Evolutionary conservation across 2,888 invertebrate species (phyloP).

Genomic region (Aleiodes leptofemur): DNA sequence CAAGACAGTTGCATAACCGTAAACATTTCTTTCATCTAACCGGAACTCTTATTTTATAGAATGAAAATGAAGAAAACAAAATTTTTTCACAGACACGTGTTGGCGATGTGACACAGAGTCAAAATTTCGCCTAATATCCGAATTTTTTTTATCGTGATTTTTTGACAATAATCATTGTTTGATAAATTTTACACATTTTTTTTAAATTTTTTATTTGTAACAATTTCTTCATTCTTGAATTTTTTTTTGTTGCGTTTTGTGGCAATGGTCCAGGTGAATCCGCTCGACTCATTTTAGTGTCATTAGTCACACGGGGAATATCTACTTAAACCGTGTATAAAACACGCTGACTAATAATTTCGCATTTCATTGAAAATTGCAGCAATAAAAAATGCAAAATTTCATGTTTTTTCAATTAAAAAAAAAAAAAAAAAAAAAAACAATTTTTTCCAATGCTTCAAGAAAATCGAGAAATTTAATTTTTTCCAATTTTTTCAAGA

Average conservation of each 20-base stretch:
- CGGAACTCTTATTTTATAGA: conserved; percentile 1
- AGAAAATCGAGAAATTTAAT: too few species aligned
- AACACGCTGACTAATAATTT: conserved; percentile 12
- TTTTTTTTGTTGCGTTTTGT: background rate
- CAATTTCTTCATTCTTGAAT: background rate
- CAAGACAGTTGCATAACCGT: background rate
- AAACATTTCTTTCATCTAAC: conserved; percentile 9
- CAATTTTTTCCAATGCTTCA: too few species aligned
- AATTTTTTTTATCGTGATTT: conserved; percentile 5
- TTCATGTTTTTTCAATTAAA: background rate
- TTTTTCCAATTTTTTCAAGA: background rate
- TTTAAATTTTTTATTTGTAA: conserved; percentile 18
- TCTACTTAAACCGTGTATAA: background rate
- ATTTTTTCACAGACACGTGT: conserved; percentile 16
- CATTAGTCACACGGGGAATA: conserved; percentile 14
- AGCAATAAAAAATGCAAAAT: background rate
- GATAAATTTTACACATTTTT: background rate
- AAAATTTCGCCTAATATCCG: background rate
- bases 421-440: too few species aligned
- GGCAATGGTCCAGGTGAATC: conserved; percentile 4
- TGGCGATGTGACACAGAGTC: conserved; percentile 18
- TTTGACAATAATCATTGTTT: conserved; percentile 16
- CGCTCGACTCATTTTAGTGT: background rate
- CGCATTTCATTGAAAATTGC: background rate
- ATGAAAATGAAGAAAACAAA: conserved; percentile 1